Base-by-base conservation (phyloP, 2,113 vertebrate genomes). In the Eretmochelys imbricata region DNA sequence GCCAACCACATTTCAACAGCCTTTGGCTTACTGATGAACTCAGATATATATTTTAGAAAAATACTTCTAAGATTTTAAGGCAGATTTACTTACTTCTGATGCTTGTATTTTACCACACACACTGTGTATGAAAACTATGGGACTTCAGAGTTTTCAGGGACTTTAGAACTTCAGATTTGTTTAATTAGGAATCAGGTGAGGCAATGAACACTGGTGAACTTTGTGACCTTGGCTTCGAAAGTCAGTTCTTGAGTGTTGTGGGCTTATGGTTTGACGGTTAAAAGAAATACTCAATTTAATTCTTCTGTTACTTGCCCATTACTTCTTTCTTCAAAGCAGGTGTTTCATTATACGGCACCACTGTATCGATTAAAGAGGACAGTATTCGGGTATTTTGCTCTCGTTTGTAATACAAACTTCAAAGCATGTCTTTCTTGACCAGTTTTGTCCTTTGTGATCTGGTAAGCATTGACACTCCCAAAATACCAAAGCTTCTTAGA, bases 1-100 rank as follows among this genome's bases (percentile, higher is more conserved):
- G 95, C 96, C 97, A 94, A 95, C 75, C 55, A 88, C 16, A 87
- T 80, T 87, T 94, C 89, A 84, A 95, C 97, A 96, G 95, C 81
- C 27, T 54, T 24, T 55, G 75, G 93, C 93, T 86, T 81, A 42
- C 93, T 75, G 49, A 50, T 83, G 84, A 86, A 50, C 90, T 62
- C 31, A 10, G 16, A 89, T 20, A 89, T 12, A 42, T 49, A 59
- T 53, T 62, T 69, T 20, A 78, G 82, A 82, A 88, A 81, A 97
- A 85, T 31, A 16, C 82, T 93, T 55, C 31, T 49, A 49, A 83
- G 85, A 69, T 19, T 69, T 42, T 20, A 57, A 93, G 82, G 81
- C 90, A 82, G 84, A 91, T 86, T 83, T n/a, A 82, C 79, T 91
- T 8, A 2, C 0, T 1, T 82, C 80, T 10, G n/a, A 80, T 25